Conservation (phyloP, 2,888 invertebrate genomes). For the Athetis lepigone region DNA sequence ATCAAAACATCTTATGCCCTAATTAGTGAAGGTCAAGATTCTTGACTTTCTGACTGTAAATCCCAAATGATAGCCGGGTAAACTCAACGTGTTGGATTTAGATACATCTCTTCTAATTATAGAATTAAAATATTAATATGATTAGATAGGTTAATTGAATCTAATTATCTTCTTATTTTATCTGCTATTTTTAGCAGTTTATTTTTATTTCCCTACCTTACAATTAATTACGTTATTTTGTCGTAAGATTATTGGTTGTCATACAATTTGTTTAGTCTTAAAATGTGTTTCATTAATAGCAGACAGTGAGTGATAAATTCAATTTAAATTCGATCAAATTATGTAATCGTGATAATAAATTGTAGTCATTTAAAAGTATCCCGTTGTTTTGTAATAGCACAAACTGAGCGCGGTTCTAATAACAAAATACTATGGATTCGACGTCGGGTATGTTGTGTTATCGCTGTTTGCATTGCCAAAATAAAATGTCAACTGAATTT, state of each 20-base stretch:
- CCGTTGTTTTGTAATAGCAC: slow-evolving; percentile 79
- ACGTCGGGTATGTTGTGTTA: slow-evolving; percentile 71
- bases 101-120: slow-evolving; percentile 1
- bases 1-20: background rate
- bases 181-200: background rate
- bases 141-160: slow-evolving; percentile 51
- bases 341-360: slow-evolving; percentile 71
- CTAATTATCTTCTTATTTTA: slow-evolving; percentile 26
- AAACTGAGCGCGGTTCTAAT: slow-evolving; percentile 64
- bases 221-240: background rate
- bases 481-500: slow-evolving; percentile 71
- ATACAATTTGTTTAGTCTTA: background rate
- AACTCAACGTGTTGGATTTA: background rate
- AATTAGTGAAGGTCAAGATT: background rate
- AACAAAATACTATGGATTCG: slow-evolving; percentile 51
- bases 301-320: slow-evolving; percentile 63
- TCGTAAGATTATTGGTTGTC: background rate
- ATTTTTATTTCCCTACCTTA: background rate
- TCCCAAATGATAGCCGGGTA: slow-evolving; percentile 43
- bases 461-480: slow-evolving; percentile 79
- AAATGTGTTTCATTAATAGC: slow-evolving; percentile 28
- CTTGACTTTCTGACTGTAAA: slow-evolving; percentile 19
- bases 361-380: slow-evolving; percentile 68
- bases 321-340: slow-evolving; percentile 63
- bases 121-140: slow-evolving; percentile 22